Evolutionary conservation across 2,888 invertebrate genomes (phyloP).

Genomic region (Machimus rusticus): DNA sequence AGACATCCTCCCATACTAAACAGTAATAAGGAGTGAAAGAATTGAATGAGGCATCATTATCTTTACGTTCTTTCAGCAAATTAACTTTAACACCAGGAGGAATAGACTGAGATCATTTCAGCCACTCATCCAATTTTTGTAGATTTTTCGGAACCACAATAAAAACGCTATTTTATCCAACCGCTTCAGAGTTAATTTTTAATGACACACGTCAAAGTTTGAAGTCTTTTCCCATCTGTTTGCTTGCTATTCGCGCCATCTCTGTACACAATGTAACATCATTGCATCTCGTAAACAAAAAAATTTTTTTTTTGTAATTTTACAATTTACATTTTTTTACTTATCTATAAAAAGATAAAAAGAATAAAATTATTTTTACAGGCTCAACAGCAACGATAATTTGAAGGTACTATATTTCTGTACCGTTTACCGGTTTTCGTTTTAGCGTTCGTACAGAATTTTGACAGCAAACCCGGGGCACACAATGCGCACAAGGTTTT

Average conservation of each 20-base stretch:
- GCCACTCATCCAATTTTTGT: not conserved
- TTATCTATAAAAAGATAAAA: no score
- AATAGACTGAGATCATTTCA: not conserved
- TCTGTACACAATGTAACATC: not conserved
- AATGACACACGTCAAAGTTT: not conserved
- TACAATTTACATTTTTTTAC: no score
- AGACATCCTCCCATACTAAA: constrained; percentile 63
- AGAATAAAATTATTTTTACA: no score
- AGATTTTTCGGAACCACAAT: not conserved
- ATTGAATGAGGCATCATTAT: not conserved
- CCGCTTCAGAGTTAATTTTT: not conserved
- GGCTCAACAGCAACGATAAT: no score
- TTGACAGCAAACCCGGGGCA: no score
- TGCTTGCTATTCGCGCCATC: not conserved
- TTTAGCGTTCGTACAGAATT: no score
- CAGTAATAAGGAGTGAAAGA: not conserved
- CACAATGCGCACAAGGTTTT: no score
- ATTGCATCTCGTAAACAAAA: no score
- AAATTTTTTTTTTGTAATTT: no score
- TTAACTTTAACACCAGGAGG: not conserved
- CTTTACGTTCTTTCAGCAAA: not conserved
- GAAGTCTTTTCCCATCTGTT: not conserved
- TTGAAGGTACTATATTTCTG: no score
- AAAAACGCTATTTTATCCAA: not conserved
- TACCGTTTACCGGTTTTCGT: no score